A percentile compares a stretch with the other conserved stretches of the same genome.
These are phyloP conservation scores for Podotricha telesiphe DNA, from an alignment of 2,888 invertebrate genomes.

Conservation along the genomic window DNA sequence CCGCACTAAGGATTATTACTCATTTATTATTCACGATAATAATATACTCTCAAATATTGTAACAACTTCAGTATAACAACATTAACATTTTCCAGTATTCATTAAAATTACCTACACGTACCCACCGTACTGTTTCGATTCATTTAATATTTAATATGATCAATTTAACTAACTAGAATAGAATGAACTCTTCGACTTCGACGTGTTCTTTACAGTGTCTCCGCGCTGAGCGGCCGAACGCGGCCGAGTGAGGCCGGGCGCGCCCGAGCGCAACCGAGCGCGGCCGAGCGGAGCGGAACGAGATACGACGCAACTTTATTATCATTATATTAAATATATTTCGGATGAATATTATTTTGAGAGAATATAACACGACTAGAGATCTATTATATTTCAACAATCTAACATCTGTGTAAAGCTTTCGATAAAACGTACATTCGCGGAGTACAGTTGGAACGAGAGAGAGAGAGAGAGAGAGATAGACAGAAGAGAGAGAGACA, in stretches of 20 bases:
- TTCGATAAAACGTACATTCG: slow-evolving; percentile 37
- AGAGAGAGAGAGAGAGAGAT: neutral
- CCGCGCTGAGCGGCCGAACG: slow-evolving; percentile 8
- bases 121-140: slow-evolving; percentile 60
- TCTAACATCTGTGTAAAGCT: slow-evolving; percentile 43
- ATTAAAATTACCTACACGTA: slow-evolving; percentile 75
- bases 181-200: slow-evolving; percentile 56
- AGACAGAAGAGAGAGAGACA: neutral
- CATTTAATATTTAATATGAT: slow-evolving; percentile 55
- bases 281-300: too few species aligned
- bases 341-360: slow-evolving; percentile 33
- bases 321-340: slow-evolving; percentile 31
- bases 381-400: slow-evolving; percentile 43
- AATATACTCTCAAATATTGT: slow-evolving; percentile 84
- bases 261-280: neutral
- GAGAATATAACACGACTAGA: slow-evolving; percentile 43
- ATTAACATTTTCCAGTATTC: slow-evolving; percentile 78
- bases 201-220: slow-evolving; percentile 52
- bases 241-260: too few species aligned
- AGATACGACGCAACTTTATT: too few species aligned
- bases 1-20: slow-evolving; percentile 67
- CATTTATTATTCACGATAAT: slow-evolving; percentile 72
- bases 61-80: slow-evolving; percentile 84
- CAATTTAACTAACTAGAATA: slow-evolving; percentile 75
- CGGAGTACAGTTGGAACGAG: slow-evolving; percentile 25